A percentile compares a stretch with the other conserved stretches of the same genome.
Conservation (phyloP, 2,888 invertebrate species). For the Podabrus alpinus region DNA sequence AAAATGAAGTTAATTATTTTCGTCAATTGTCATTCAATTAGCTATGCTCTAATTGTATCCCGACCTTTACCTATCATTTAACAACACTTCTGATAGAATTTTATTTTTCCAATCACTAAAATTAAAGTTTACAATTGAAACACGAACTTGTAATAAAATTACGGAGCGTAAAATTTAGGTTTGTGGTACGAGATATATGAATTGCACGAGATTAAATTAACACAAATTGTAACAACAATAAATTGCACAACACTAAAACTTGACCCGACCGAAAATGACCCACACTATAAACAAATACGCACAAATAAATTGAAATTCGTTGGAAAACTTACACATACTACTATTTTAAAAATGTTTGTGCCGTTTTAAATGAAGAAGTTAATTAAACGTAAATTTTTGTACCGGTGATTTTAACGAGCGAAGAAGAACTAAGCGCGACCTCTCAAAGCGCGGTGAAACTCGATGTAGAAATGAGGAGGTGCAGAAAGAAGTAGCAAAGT, state of each 20-base stretch:
- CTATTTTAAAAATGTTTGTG: neutral
- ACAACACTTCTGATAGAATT: neutral
- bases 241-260: conserved; percentile 8
- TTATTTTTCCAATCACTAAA: conserved; percentile 1
- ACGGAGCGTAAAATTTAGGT: conserved; percentile 11
- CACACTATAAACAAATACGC: conserved; percentile 23
- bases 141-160: neutral
- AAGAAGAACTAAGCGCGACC: conserved; percentile 29
- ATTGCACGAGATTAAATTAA: neutral
- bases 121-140: neutral
- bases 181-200: conserved; percentile 4
- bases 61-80: neutral
- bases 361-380: neutral
- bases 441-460: conserved; percentile 19
- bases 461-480: conserved; percentile 1
- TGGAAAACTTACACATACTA: conserved; percentile 20
- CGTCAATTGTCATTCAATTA: neutral
- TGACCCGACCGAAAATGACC: conserved; percentile 26
- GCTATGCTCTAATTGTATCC: neutral
- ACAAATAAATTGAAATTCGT: conserved; percentile 18
- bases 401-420: conserved; percentile 21
- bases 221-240: neutral
- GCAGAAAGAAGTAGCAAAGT: conserved; percentile 16
- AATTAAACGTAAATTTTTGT: neutral
- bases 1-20: neutral